These are phyloP conservation scores for Serranus cabrilla DNA, from an alignment of 2,797 vertebrate genomes.

Conservation along the genomic window DNA sequence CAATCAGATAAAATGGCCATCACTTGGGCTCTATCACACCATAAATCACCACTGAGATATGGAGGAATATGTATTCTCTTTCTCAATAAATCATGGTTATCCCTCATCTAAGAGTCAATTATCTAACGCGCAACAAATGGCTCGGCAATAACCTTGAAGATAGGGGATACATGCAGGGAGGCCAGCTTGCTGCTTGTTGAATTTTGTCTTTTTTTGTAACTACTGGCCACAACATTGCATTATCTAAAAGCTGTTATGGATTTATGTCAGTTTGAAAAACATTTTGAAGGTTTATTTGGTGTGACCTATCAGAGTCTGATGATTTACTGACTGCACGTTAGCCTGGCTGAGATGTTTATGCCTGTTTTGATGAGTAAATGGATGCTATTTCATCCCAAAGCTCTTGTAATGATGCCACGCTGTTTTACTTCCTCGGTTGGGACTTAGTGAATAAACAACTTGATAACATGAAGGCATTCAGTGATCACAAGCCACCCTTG, in stretches of 20 bases:
- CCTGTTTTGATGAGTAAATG: constrained; percentile 53
- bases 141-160: constrained; percentile 81
- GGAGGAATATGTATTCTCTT: constrained; percentile 83
- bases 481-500: constrained; percentile 55
- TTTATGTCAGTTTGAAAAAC: constrained; percentile 57
- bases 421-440: constrained; percentile 52
- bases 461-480: constrained; percentile 45
- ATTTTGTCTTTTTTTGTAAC: constrained; percentile 36
- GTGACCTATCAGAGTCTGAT: constrained; percentile 5
- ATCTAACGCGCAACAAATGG: constrained; percentile 81
- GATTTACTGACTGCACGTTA: constrained; percentile 31
- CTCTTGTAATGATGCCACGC: constrained; percentile 11
- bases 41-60: constrained; percentile 85
- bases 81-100: constrained; percentile 85
- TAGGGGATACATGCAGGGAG: constrained; percentile 40
- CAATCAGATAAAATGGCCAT: constrained; percentile 86
- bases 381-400: constrained; percentile 44
- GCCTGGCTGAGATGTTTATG: constrained; percentile 30
- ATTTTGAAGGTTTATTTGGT: constrained; percentile 34
- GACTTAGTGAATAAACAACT: constrained; percentile 20
- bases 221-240: constrained; percentile 17
- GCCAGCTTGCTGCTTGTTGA: constrained; percentile 23
- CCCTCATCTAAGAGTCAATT: constrained; percentile 86
- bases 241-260: constrained; percentile 43
- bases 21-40: constrained; percentile 73